Conservation (phyloP, 2,797 vertebrate species). For the Syngnathus rostellatus region DNA sequence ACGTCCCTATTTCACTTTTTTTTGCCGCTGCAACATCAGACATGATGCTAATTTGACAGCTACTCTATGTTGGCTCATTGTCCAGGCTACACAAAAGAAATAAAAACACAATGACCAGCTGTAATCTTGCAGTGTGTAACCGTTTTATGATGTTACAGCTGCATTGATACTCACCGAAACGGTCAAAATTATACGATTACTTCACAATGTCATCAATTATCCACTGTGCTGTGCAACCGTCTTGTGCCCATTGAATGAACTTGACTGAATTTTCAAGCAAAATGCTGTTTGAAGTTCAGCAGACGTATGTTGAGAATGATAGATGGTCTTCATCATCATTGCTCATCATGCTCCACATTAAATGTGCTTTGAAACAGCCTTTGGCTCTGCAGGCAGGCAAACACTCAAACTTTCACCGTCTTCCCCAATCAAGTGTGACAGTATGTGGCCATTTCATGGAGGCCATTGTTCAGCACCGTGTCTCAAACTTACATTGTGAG, state of each 20-base stretch:
- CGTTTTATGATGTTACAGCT: slow-evolving; percentile 4
- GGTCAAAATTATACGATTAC: background rate
- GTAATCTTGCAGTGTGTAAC: background rate
- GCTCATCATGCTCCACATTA: slow-evolving; percentile 28
- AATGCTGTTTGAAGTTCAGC: slow-evolving; percentile 2
- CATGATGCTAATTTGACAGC: background rate
- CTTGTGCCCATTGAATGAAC: background rate
- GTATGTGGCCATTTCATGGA: slow-evolving; percentile 26
- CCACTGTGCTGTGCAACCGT: too few relatives aligned
- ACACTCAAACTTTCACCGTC: slow-evolving; percentile 24
- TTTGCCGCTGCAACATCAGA: background rate
- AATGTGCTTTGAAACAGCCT: slow-evolving; percentile 32
- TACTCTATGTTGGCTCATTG: background rate
- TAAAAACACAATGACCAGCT: background rate
- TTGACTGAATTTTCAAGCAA: background rate
- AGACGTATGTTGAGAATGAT: slow-evolving; percentile 22
- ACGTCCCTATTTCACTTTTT: background rate
- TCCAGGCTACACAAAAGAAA: background rate
- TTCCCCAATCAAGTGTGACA: slow-evolving; percentile 35
- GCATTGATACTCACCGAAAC: background rate
- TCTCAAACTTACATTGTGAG: slow-evolving; percentile 42
- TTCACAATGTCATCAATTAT: background rate
- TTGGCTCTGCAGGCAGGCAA: slow-evolving; percentile 14
- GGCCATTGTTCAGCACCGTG: slow-evolving; percentile 32
- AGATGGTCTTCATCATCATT: slow-evolving; percentile 36